Conservation (phyloP, 1,140 invertebrate genomes). For the Anoplophora glabripennis region DNA sequence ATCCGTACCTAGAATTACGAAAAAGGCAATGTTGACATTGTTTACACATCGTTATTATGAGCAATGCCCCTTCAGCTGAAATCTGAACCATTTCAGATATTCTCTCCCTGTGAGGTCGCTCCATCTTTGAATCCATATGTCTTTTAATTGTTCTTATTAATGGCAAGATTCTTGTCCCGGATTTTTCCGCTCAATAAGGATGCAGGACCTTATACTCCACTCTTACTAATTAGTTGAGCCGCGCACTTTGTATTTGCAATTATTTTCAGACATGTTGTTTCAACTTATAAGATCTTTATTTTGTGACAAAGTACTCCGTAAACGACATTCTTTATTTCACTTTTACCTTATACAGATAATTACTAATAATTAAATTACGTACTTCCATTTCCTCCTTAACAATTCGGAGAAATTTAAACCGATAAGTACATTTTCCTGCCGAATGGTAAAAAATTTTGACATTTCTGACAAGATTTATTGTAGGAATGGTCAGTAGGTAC, state of each 20-base stretch:
- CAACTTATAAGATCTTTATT: conserved; percentile 32
- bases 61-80: conserved; percentile 39
- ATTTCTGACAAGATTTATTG: no score
- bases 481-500: no score
- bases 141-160: conserved; percentile 42
- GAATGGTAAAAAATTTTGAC: no score
- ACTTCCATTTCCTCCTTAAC: conserved; percentile 2
- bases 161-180: conserved; percentile 32
- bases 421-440: no score
- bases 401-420: no score
- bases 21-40: conserved; percentile 43
- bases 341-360: conserved; percentile 5
- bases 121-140: conserved; percentile 39
- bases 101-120: conserved; percentile 39
- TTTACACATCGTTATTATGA: conserved; percentile 43
- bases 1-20: conserved; percentile 46
- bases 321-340: conserved; percentile 16
- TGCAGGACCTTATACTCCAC: conserved; percentile 2
- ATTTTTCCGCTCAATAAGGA: conserved; percentile 36
- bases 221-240: conserved; percentile 28
- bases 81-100: conserved; percentile 46
- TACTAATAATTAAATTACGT: conserved; percentile 20
- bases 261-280: conserved; percentile 17
- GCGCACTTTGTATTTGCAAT: conserved; percentile 21
- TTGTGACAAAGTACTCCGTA: conserved; percentile 15